phyloP scores from a whole-genome alignment of 2,888 invertebrate genomes.

The Mesochorus sp. region DNA sequence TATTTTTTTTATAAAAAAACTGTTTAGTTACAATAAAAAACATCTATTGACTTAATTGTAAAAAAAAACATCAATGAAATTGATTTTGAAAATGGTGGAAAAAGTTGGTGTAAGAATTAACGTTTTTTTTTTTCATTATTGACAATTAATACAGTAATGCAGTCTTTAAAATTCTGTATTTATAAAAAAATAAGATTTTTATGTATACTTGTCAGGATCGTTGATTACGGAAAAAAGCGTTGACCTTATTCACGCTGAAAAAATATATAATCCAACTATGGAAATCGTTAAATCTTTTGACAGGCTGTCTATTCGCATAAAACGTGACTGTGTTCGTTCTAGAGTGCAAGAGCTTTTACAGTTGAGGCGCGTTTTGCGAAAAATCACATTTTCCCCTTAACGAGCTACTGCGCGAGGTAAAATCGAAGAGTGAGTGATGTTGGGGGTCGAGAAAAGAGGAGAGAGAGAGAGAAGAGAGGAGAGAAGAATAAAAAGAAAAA shows the following conservation, averaged over 20 bases:
- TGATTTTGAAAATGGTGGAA: no score
- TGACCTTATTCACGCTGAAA: not conserved
- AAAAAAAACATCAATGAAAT: no score
- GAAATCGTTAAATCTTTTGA: constrained; percentile 1
- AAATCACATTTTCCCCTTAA: constrained; percentile 35
- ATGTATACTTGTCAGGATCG: no score
- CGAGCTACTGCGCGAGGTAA: constrained; percentile 4
- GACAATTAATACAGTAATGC: no score
- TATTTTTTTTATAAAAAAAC: no score
- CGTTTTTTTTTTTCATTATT: no score
- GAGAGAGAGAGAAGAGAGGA: not conserved
- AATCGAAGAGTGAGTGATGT: not conserved
- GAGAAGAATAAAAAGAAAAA: not conserved
- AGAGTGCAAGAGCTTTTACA: constrained; percentile 15
- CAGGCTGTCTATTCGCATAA: not conserved
- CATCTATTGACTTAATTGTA: no score
- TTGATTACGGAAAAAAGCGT: no score
- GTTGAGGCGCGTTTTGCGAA: constrained; percentile 27
- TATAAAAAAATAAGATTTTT: no score
- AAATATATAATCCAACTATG: not conserved
- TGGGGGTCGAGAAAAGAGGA: not conserved
- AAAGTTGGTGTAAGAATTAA: no score
- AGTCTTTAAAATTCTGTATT: no score
- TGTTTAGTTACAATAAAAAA: no score
- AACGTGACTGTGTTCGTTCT: constrained; percentile 6